Base-by-base conservation (phyloP, 2,888 invertebrate genomes). In the Hydrotaea cyrtoneurina region DNA sequence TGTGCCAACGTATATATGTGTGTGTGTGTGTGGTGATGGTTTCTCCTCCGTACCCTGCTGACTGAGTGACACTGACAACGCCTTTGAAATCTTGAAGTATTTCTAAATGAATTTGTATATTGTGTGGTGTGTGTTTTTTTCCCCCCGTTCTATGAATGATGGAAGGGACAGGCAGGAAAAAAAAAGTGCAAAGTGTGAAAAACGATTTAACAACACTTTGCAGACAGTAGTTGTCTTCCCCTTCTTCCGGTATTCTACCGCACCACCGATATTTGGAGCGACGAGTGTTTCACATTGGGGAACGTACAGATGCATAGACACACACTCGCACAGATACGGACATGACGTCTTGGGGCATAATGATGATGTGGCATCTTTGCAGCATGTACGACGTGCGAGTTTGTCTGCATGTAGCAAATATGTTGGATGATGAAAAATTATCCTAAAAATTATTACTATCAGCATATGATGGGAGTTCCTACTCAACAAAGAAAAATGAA, bases 51-150 rank as follows among this genome's bases (percentile, higher is more conserved):
- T 43, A 39, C 23, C 23, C 26, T 75, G 31, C 46, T 55, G 62
- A 57, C 31, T 85, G 85, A 85, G 76, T 82, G 82, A 79, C 81
- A 84, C 73, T 73, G 66, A 79, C 82, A 82, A 81, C 78, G 82
- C 76, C 85, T 85, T 82, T 79, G 73, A 85, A 59, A 77, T 82
- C 26, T 80, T 39, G 39, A 69, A 85, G 53, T 73, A 85, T 79
- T 77, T 79, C 19, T 43, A 79, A 77, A 77, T 74, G 73, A 77
- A 15, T 74, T 23, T 43, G 36, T 66, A 23, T 69, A 17, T 21
- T 3, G 43, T 66, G 43, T 13, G 66, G 21, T 39, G 53, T 57
- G 43, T 23, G 10, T 78, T 69, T 53, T 53, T 36, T n/a, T n/a
- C n/a, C 3, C 31, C 31, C 43, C 11, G 43, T 43, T 43, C 71